Percentiles rank a stretch among this genome's conserved stretches.
These are phyloP conservation scores for Leptinotarsa haldemani DNA, from an alignment of 2,888 invertebrate genomes.

Conservation along the genomic window DNA sequence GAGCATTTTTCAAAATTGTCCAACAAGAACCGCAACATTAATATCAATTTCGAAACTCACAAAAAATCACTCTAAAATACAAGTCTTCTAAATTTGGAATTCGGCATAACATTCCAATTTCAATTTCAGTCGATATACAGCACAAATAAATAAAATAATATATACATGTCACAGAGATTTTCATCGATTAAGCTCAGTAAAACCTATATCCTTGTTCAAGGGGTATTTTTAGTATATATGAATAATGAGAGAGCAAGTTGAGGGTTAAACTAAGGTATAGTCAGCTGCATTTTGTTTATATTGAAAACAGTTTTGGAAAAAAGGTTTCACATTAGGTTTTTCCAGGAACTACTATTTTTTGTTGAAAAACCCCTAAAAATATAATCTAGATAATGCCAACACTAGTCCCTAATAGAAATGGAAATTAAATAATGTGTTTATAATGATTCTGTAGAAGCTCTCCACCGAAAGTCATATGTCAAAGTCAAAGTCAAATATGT, in stretches of 20 bases:
- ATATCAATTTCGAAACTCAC: not conserved
- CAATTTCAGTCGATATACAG: constrained; percentile 24
- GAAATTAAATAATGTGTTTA: no score
- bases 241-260: not conserved
- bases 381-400: no score
- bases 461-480: not conserved
- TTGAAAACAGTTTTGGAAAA: not conserved
- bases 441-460: no score
- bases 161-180: constrained; percentile 1
- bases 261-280: no score
- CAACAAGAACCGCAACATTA: not conserved
- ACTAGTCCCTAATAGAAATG: no score
- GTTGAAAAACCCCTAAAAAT: no score
- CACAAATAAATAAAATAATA: constrained; percentile 19
- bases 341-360: no score
- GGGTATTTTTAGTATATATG: not conserved
- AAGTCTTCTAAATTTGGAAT: constrained; percentile 20
- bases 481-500: not conserved
- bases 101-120: constrained; percentile 15
- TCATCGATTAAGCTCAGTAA: not conserved
- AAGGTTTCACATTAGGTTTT: no score
- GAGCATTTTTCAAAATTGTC: constrained; percentile 9
- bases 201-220: not conserved
- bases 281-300: no score
- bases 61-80: constrained; percentile 11